Evolutionary conservation across 2,888 invertebrate genomes (phyloP).

Genomic region (Rhorus exstirpatorius): DNA sequence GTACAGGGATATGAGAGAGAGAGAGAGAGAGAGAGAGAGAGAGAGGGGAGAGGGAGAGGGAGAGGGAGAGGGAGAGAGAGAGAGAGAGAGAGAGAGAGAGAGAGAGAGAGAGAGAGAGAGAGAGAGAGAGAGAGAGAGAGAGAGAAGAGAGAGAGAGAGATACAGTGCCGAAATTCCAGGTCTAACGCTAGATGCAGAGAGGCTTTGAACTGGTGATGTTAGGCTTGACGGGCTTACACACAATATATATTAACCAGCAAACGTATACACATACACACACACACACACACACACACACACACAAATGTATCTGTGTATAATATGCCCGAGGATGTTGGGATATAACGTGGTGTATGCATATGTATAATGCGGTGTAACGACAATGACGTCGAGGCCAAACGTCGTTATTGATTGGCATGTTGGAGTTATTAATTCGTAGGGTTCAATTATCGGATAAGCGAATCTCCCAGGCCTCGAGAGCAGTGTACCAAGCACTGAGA

Average conservation of each 20-base stretch:
- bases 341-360: slow-evolving; percentile 59
- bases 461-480: slow-evolving; percentile 71
- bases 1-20: no score
- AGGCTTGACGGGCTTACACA: slow-evolving; percentile 44
- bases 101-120: no score
- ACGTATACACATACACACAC: neutral
- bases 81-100: no score
- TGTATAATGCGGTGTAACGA: slow-evolving; percentile 67
- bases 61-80: no score
- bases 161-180: slow-evolving; percentile 50
- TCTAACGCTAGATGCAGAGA: slow-evolving; percentile 38
- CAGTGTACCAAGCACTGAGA: slow-evolving; percentile 55
- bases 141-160: no score
- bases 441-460: slow-evolving; percentile 82
- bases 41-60: no score
- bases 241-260: slow-evolving; percentile 15
- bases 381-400: slow-evolving; percentile 72
- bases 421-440: slow-evolving; percentile 84
- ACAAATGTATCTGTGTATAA: neutral
- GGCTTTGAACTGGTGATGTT: slow-evolving; percentile 43
- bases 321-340: slow-evolving; percentile 24
- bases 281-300: neutral
- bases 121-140: no score
- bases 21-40: no score
- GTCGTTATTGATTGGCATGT: slow-evolving; percentile 83